Conservation (phyloP, 2,113 vertebrate genomes). For the Antidorcas marsupialis region DNA sequence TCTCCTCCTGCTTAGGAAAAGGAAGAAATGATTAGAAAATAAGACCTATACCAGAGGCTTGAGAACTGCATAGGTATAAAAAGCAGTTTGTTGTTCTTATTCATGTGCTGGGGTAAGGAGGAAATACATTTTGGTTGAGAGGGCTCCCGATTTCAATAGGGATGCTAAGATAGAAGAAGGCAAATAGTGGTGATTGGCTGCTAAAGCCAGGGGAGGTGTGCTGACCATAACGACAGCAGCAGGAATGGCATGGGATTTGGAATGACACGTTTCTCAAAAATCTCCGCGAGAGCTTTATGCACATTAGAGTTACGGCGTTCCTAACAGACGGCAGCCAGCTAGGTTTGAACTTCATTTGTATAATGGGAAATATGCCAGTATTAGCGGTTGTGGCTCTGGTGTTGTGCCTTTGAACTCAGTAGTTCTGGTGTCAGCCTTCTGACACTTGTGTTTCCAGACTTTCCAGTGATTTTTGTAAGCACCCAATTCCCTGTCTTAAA, state of each 20-base stretch:
- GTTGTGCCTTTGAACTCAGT: background rate
- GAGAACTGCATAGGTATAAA: background rate
- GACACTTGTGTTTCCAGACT: background rate
- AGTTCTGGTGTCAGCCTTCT: background rate
- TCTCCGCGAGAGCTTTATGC: background rate
- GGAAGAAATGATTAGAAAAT: background rate
- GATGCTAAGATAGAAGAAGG: background rate
- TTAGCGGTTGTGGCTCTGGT: background rate
- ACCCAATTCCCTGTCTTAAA: background rate
- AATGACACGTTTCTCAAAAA: background rate
- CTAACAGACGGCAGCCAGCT: background rate
- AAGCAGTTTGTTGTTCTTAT: background rate
- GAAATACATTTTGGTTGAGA: background rate
- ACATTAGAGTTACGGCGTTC: background rate
- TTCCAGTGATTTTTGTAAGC: background rate
- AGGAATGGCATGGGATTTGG: background rate
- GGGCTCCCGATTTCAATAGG: background rate
- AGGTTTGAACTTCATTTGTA: background rate
- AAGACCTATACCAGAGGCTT: background rate
- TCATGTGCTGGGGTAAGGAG: background rate
- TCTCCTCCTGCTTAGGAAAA: background rate
- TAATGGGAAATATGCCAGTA: background rate
- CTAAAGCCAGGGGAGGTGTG: background rate
- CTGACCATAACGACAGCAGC: background rate
- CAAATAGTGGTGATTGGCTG: background rate